Percentiles rank a stretch among this genome's conserved stretches.
phyloP scores from a whole-genome alignment of 1,140 invertebrate species.

The Apis dorsata region DNA sequence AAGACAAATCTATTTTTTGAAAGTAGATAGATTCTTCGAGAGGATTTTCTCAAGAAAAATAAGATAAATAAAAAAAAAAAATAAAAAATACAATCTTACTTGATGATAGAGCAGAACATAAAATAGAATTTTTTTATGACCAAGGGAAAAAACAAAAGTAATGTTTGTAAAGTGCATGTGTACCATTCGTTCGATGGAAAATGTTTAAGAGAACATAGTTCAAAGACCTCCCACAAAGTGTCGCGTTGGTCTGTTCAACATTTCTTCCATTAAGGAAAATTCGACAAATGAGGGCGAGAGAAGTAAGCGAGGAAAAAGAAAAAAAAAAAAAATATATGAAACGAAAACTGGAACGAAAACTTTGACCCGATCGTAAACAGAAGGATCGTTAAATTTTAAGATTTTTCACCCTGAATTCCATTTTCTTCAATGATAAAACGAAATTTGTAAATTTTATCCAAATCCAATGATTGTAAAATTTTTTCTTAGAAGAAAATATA shows the following conservation, averaged over 20 bases:
- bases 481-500: no score
- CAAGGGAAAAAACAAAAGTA: background rate
- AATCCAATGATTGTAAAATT: no score
- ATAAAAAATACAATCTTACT: background rate
- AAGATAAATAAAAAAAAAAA: no score
- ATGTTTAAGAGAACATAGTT: constrained; percentile 50
- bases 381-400: constrained; percentile 27
- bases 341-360: constrained; percentile 26
- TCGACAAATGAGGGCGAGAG: constrained; percentile 45
- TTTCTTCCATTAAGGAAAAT: constrained; percentile 40
- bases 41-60: background rate
- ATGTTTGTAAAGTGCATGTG: background rate
- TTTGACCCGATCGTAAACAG: constrained; percentile 35
- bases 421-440: background rate
- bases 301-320: background rate
- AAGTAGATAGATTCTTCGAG: no score
- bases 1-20: no score
- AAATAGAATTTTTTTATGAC: constrained; percentile 14
- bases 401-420: background rate
- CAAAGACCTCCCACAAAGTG: constrained; percentile 62
- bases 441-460: background rate
- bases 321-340: background rate
- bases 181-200: constrained; percentile 28
- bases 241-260: constrained; percentile 57
- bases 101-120: background rate